Conservation (phyloP, 2,888 invertebrate genomes). For the Nebria brevicollis region DNA sequence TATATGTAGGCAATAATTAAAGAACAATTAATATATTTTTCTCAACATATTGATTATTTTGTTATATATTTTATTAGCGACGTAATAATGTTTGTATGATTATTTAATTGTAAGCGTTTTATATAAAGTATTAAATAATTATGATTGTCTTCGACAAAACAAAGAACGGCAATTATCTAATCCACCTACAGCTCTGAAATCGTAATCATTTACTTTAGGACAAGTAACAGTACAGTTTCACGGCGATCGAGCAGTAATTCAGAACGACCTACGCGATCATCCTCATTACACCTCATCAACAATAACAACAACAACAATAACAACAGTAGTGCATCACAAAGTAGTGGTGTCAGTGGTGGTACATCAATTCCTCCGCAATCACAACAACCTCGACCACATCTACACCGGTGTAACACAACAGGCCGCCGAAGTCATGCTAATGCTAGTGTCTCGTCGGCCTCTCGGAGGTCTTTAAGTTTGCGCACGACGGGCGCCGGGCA, state of each 20-base stretch:
- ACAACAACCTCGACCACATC: constrained; percentile 50
- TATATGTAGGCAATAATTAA: too few relatives aligned
- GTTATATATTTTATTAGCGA: too few relatives aligned
- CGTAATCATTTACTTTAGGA: constrained; percentile 49
- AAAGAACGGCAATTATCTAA: not conserved
- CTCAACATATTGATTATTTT: too few relatives aligned
- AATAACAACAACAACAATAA: not conserved
- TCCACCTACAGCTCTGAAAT: not conserved
- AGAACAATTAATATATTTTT: too few relatives aligned
- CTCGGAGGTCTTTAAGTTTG: constrained; percentile 38
- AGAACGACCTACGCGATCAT: constrained; percentile 48
- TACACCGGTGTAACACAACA: constrained; percentile 57
- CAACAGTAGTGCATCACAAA: constrained; percentile 56
- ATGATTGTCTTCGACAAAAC: not conserved
- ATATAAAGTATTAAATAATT: too few relatives aligned
- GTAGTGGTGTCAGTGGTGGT: constrained; percentile 57
- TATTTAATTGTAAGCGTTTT: too few relatives aligned
- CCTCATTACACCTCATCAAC: not conserved
- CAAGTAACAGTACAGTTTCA: constrained; percentile 50
- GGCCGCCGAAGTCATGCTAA: constrained; percentile 66
- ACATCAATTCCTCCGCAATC: constrained; percentile 51
- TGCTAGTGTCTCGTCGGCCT: constrained; percentile 67
- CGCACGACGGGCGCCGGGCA: constrained; percentile 35
- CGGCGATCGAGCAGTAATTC: constrained; percentile 48
- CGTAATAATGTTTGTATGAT: too few relatives aligned